These are phyloP conservation scores for Macrosteles quadrilineatus DNA, from an alignment of 1,140 invertebrate genomes.

Conservation along the genomic window DNA sequence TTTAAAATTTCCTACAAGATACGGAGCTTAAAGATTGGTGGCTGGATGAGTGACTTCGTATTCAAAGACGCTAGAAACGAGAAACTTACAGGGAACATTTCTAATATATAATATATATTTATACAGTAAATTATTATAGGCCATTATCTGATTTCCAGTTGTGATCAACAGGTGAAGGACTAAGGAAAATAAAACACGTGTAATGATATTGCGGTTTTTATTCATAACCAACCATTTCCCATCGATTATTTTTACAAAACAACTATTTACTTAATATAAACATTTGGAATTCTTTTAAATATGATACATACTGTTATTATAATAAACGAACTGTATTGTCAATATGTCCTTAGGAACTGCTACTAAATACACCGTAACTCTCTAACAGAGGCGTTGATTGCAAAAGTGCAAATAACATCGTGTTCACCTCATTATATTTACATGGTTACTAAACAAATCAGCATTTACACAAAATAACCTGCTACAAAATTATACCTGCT, in stretches of 20 bases:
- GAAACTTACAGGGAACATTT: too few species aligned
- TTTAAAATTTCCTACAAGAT: too few species aligned
- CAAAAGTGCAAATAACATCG: conserved; percentile 30
- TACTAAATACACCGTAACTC: conserved; percentile 14
- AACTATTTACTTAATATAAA: conserved; percentile 19
- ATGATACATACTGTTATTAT: conserved; percentile 10
- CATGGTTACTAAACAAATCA: conserved; percentile 4
- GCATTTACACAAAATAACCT: not conserved
- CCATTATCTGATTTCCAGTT: too few species aligned
- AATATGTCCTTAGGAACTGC: conserved; percentile 31
- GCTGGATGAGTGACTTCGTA: too few species aligned
- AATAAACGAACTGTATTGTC: conserved; percentile 30
- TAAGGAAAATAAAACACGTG: not conserved
- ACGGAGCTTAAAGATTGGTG: too few species aligned
- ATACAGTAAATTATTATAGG: too few species aligned
- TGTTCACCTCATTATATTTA: conserved; percentile 16
- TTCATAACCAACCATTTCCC: conserved; percentile 9
- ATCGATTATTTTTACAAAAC: conserved; percentile 15
- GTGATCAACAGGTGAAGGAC: too few species aligned
- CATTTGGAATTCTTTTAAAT: conserved; percentile 9
- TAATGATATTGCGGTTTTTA: not conserved
- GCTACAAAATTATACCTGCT: conserved; percentile 8
- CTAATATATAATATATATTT: too few species aligned
- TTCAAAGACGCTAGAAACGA: too few species aligned
- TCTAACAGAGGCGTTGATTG: not conserved